Evolutionary conservation across 2,888 invertebrate species (phyloP).

Genomic region (Plebejus melissa): DNA sequence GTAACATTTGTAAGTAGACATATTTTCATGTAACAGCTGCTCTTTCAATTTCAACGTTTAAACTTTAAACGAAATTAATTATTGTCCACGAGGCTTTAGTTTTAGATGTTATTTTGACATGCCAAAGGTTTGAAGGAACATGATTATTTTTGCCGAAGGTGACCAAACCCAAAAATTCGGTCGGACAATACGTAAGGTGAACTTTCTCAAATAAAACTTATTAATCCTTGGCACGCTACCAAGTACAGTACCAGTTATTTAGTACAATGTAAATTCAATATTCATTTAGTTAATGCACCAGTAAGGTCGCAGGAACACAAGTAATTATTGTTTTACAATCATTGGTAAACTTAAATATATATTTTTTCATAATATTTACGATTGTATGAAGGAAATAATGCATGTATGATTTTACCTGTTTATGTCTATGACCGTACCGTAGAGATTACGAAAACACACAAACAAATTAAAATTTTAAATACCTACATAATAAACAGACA

Average conservation of each 20-base stretch:
- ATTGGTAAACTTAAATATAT: background rate
- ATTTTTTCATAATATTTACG: background rate
- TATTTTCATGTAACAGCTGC: too few species aligned
- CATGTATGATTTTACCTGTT: background rate
- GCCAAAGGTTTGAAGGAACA: too few species aligned
- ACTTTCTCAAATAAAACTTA: background rate
- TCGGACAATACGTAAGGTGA: background rate
- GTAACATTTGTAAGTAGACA: too few species aligned
- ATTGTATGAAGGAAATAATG: background rate
- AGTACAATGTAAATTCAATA: background rate
- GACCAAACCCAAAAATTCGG: background rate
- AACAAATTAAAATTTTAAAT: background rate
- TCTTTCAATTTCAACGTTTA: too few species aligned
- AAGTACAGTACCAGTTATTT: background rate
- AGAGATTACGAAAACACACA: background rate
- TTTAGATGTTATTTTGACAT: too few species aligned
- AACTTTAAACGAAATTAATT: too few species aligned
- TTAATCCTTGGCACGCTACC: slow-evolving; percentile 1
- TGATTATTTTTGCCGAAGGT: background rate
- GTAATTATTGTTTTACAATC: slow-evolving; percentile 1
- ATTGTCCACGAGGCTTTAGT: too few species aligned
- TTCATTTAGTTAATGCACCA: background rate
- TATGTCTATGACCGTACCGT: background rate
- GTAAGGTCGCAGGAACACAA: background rate
- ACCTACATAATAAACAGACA: background rate